These are phyloP conservation scores for Musca domestica DNA, from an alignment of 1,140 invertebrate species.

Conservation along the genomic window DNA sequence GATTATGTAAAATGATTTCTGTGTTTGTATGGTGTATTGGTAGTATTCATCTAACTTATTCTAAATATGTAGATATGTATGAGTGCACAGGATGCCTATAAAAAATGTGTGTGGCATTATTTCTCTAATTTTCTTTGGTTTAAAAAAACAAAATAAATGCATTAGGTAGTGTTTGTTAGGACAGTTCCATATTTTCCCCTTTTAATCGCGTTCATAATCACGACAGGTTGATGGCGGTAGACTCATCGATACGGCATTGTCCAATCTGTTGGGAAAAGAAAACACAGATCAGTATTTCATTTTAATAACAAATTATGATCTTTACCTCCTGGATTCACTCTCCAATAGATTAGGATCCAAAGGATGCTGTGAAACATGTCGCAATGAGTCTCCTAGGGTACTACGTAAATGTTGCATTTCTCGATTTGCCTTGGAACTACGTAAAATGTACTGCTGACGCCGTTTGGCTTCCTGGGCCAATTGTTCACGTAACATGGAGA, in stretches of 20 bases:
- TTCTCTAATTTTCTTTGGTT: slow-evolving; percentile 3
- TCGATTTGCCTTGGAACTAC: slow-evolving; percentile 76
- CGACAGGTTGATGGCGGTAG: slow-evolving; percentile 48
- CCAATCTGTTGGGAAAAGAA: slow-evolving; percentile 41
- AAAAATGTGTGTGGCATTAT: slow-evolving; percentile 5
- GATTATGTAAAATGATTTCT: background rate
- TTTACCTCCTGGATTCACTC: slow-evolving; percentile 72
- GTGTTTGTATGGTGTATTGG: no score
- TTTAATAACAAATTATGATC: no score
- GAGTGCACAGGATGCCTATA: background rate
- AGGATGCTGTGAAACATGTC: slow-evolving; percentile 73
- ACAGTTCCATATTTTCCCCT: slow-evolving; percentile 19
- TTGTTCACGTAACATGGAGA: slow-evolving; percentile 74
- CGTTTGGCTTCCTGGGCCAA: slow-evolving; percentile 82
- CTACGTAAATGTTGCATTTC: slow-evolving; percentile 82
- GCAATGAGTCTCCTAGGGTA: slow-evolving; percentile 78
- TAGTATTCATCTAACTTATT: background rate
- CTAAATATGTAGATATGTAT: background rate
- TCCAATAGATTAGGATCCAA: slow-evolving; percentile 79
- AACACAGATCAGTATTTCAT: no score
- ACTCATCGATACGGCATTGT: slow-evolving; percentile 53
- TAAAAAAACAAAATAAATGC: slow-evolving; percentile 15
- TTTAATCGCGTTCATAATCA: slow-evolving; percentile 49
- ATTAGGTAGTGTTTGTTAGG: slow-evolving; percentile 7
- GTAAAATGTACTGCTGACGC: slow-evolving; percentile 77